Percentiles rank a stretch among this genome's conserved stretches.
Evolutionary conservation across 2,888 invertebrate genomes (phyloP).

Genomic region (Trissoscelio sp.): DNA sequence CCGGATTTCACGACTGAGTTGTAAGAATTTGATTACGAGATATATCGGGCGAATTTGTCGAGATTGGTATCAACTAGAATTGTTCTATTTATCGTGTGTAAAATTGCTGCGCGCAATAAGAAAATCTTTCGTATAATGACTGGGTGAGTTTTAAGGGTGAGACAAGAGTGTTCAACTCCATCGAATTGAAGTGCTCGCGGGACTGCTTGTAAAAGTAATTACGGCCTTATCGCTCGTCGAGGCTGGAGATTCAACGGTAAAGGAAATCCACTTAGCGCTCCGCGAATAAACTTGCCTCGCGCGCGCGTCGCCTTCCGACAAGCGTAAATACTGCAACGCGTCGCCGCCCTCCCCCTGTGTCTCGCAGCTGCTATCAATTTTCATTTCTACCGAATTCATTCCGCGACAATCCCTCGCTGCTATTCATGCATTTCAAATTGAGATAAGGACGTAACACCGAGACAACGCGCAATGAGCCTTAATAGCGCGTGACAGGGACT

Average conservation of each 20-base stretch:
- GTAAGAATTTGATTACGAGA: constrained; percentile 50
- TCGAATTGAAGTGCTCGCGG: constrained; percentile 68
- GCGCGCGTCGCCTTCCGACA: constrained; percentile 61
- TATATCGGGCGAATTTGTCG: constrained; percentile 46
- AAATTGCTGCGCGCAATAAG: constrained; percentile 67
- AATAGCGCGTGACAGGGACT: constrained; percentile 53
- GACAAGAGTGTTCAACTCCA: constrained; percentile 61
- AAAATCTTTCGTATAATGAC: constrained; percentile 64
- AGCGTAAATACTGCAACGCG: constrained; percentile 59
- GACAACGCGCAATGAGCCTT: constrained; percentile 46
- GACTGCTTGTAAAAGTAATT: constrained; percentile 78
- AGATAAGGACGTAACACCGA: constrained; percentile 52
- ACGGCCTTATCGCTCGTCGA: constrained; percentile 74
- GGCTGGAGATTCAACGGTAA: constrained; percentile 62
- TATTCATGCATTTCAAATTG: constrained; percentile 57
- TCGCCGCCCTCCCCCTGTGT: constrained; percentile 8
- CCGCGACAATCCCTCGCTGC: constrained; percentile 57
- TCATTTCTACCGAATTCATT: constrained; percentile 58
- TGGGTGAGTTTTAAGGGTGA: constrained; percentile 60
- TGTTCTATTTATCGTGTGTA: constrained; percentile 61
- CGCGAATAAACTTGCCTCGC: constrained; percentile 72
- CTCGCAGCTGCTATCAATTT: constrained; percentile 66
- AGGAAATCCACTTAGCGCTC: constrained; percentile 73
- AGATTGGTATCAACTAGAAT: constrained; percentile 45
- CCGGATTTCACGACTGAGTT: constrained; percentile 35